Conservation (phyloP, 2,113 vertebrate genomes). For the Phodopus roborovskii region DNA sequence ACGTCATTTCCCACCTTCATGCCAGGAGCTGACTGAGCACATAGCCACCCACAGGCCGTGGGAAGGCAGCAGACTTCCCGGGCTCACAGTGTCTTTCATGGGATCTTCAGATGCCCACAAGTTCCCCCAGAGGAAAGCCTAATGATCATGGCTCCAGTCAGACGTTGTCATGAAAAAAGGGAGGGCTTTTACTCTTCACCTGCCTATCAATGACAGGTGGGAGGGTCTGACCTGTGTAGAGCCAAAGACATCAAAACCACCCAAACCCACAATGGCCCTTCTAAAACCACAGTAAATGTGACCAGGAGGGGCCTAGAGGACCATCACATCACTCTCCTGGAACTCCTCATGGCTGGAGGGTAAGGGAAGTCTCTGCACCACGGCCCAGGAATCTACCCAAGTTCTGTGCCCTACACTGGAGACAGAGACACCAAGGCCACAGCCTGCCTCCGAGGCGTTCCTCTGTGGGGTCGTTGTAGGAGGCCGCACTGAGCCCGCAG, state of each 20-base stretch:
- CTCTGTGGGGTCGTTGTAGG: neutral
- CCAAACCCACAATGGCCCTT: rapidly evolving
- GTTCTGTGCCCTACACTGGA: neutral
- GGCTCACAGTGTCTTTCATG: rapidly evolving
- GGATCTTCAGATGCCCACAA: neutral
- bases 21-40: rapidly evolving
- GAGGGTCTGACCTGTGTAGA: neutral
- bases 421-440: neutral
- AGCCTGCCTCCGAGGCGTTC: neutral
- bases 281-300: neutral
- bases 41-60: neutral
- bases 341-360: rapidly evolving
- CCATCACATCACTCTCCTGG: neutral
- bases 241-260: neutral
- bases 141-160: rapidly evolving
- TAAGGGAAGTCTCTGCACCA: neutral
- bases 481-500: neutral
- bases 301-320: rapidly evolving
- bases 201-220: rapidly evolving
- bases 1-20: rapidly evolving
- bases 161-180: rapidly evolving
- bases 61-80: rapidly evolving
- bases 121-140: no score
- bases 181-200: rapidly evolving
- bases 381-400: rapidly evolving